Conservation (phyloP, 2,797 vertebrate species). For the Halcyon smyrnensis region DNA sequence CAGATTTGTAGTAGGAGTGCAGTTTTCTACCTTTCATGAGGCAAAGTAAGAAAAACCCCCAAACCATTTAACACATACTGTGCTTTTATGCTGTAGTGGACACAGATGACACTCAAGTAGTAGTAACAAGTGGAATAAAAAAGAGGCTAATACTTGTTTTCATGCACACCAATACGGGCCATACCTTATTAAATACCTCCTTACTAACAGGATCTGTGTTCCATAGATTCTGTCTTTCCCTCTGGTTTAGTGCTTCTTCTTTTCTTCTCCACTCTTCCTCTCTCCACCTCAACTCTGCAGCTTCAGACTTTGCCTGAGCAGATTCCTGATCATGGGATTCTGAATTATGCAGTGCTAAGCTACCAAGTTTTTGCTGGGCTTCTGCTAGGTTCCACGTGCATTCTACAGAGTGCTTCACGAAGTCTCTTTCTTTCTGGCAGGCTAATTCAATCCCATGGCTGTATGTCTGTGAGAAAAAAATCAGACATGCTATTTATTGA, state of each 20-base stretch:
- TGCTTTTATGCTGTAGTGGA: neutral
- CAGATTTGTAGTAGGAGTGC: neutral
- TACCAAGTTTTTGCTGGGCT: constrained; percentile 92
- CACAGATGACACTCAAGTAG: neutral
- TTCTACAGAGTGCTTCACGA: constrained; percentile 90
- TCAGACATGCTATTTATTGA: constrained; percentile 18
- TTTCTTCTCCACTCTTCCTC: constrained; percentile 96
- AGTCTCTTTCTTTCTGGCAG: constrained; percentile 90
- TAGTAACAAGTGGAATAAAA: neutral
- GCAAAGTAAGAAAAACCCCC: neutral
- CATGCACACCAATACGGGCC: neutral
- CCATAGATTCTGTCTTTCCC: constrained; percentile 84
- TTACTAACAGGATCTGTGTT: constrained; percentile 84
- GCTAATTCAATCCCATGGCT: constrained; percentile 85
- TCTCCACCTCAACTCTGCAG: constrained; percentile 85
- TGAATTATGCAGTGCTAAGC: constrained; percentile 92
- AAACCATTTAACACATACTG: neutral
- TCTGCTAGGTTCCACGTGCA: constrained; percentile 94
- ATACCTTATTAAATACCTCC: constrained; percentile 95
- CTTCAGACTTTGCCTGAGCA: constrained; percentile 85
- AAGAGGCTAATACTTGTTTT: neutral
- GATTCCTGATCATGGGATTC: constrained; percentile 93
- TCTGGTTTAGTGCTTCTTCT: constrained; percentile 89
- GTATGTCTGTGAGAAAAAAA: constrained; percentile 70
- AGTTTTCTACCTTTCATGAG: neutral